These are phyloP conservation scores for Seriola rivoliana DNA, from an alignment of 2,113 vertebrate genomes.

Conservation along the genomic window DNA sequence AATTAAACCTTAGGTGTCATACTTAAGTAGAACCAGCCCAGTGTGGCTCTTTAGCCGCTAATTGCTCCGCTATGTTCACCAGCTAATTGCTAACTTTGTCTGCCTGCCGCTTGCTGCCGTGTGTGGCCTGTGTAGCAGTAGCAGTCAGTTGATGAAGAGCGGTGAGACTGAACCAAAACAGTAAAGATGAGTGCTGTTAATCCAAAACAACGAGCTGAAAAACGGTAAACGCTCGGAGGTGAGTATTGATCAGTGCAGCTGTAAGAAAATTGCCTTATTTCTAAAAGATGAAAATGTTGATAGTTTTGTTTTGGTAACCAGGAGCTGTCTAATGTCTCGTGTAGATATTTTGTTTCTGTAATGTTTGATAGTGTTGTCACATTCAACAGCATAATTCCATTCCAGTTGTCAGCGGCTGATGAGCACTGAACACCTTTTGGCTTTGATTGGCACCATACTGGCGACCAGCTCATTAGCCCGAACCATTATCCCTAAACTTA, in stretches of 20 bases:
- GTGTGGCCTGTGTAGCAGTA: not conserved
- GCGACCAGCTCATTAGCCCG: not conserved
- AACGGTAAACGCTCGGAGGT: not conserved
- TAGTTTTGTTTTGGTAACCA: not conserved
- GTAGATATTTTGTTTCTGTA: not conserved
- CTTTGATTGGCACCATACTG: not conserved
- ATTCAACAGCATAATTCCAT: not conserved
- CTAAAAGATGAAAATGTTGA: not conserved
- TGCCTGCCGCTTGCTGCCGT: not conserved
- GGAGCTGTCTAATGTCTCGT: not conserved
- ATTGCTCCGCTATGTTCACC: not conserved
- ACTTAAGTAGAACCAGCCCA: too few relatives aligned
- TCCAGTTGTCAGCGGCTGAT: not conserved
- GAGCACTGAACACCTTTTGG: not conserved
- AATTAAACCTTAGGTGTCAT: too few relatives aligned
- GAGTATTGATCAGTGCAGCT: not conserved
- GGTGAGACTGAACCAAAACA: too few relatives aligned
- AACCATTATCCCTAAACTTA: conserved; percentile 4
- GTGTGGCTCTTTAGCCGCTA: not conserved
- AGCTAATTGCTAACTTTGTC: not conserved
- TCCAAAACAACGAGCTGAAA: not conserved
- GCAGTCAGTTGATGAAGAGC: not conserved
- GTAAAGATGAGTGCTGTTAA: not conserved
- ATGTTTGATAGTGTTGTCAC: not conserved
- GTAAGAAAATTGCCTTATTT: not conserved